phyloP scores from a whole-genome alignment of 2,113 vertebrate genomes.

The Euleptes europaea region DNA sequence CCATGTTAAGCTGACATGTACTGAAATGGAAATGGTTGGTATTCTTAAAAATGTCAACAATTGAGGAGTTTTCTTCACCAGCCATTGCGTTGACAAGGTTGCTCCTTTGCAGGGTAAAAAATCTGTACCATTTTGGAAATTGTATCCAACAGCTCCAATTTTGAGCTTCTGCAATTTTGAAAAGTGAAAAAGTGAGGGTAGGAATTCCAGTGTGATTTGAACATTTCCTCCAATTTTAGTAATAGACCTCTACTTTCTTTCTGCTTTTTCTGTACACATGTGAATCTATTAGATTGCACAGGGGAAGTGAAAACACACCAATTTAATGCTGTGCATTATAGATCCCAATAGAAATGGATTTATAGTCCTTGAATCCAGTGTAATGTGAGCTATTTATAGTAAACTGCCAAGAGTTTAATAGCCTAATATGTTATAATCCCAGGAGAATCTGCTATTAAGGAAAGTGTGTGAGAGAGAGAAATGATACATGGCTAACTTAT shows the following conservation, averaged over 20 bases:
- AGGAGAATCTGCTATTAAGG: conserved; percentile 33
- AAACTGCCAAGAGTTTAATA: conserved; percentile 54
- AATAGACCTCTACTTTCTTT: conserved; percentile 1
- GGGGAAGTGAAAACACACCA: conserved; percentile 13
- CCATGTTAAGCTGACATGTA: background rate
- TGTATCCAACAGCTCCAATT: background rate
- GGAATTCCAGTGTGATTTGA: conserved; percentile 3
- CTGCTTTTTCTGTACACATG: background rate
- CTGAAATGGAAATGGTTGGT: background rate
- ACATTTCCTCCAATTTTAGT: conserved; percentile 27
- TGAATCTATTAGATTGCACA: background rate
- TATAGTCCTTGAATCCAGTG: conserved; percentile 36
- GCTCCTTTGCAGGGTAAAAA: background rate
- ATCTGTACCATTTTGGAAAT: background rate
- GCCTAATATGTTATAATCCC: conserved; percentile 51
- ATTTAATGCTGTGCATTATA: conserved; percentile 9
- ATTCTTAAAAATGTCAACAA: background rate
- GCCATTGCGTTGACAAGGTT: background rate
- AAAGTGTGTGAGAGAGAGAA: conserved; percentile 31
- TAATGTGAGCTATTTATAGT: conserved; percentile 47
- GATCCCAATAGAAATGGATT: conserved; percentile 21
- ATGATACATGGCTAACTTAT: conserved; percentile 36
- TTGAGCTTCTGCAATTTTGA: conserved; percentile 9
- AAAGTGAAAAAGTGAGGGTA: background rate
- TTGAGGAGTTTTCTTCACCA: background rate